Evolutionary conservation across 2,888 invertebrate genomes (phyloP).

Genomic region (Metalampra italica): DNA sequence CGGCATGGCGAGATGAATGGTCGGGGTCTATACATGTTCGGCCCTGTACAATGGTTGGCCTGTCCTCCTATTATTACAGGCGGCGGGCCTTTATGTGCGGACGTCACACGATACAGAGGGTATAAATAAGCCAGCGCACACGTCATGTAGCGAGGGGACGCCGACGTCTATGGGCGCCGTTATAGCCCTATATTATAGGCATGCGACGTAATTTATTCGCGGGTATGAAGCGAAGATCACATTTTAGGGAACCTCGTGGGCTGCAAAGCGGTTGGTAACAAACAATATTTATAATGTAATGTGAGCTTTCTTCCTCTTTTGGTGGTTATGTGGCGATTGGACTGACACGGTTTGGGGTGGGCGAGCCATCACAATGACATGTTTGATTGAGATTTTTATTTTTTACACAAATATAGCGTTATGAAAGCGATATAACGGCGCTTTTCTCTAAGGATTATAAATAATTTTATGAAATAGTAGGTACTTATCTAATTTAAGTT

Average conservation of each 20-base stretch:
- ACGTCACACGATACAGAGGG: conserved; percentile 33
- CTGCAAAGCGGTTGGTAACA: not conserved
- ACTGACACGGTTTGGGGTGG: conserved; percentile 1
- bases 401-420: too few species aligned
- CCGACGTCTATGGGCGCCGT: conserved; percentile 31
- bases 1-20: conserved; percentile 43
- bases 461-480: too few species aligned
- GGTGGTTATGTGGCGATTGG: not conserved
- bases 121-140: conserved; percentile 37
- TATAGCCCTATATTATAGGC: conserved; percentile 34
- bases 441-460: too few species aligned
- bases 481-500: too few species aligned
- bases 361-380: not conserved
- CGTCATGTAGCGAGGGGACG: conserved; percentile 33
- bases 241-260: conserved; percentile 11
- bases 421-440: too few species aligned
- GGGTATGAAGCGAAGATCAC: conserved; percentile 8
- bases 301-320: not conserved
- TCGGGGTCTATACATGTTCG: conserved; percentile 32
- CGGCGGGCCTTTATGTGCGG: conserved; percentile 37
- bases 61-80: conserved; percentile 48
- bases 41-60: conserved; percentile 33
- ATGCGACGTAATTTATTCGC: conserved; percentile 24
- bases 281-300: not conserved
- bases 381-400: not conserved